Evolutionary conservation across 2,113 vertebrate species (phyloP), one percentile per base, ranked within the genome.

Genomic region (Lampris incognitus): DNA sequence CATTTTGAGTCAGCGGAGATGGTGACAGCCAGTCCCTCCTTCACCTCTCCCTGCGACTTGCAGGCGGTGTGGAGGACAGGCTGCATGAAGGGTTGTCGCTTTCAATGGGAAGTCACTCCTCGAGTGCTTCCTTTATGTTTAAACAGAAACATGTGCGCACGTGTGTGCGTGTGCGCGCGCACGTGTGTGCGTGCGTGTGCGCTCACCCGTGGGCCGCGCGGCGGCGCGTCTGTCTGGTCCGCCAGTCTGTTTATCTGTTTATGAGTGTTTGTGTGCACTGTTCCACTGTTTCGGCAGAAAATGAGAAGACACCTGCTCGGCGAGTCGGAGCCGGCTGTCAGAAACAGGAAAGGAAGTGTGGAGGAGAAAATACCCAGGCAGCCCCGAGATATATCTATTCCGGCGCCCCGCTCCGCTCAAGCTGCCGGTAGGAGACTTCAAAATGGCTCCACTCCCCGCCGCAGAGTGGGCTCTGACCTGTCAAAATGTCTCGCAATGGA

Each of bases 391-490:
- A 82, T 92, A 89, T 92, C 90, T 91, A 91, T 92, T 91, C 88
- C 88, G 83, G 86, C 92, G 91, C 85, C 88, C 83, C n/a, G 72
- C 86, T 89, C 87, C 88, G 87, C 90, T 89, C 86, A 81, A 87
- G 88, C 86, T 89, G 88, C 87, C 51, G 87, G 90, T 92, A 88
- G 90, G 90, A 92, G 91, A 92, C 92, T 92, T 91, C 87, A 93
- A 91, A 92, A 92, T 93, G 89, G 90, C 90, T 91, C 69, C 86
- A 83, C 80, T 87, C 87, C 77, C 75, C 79, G 85, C 84, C 90
- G 89, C 79, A 77, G 88, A 89, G 85, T 83, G 74, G 89, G 88
- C 87, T 88, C 86, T 78, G 86, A 85, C 90, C 90, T 93, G 90
- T 92, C 92, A 93, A 91, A 87, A 89, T 75, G 90, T 91, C 88